Percentiles rank a stretch among this genome's conserved stretches.
Conservation (phyloP, 2,113 vertebrate species). For the Rhabdomys dilectus region DNA sequence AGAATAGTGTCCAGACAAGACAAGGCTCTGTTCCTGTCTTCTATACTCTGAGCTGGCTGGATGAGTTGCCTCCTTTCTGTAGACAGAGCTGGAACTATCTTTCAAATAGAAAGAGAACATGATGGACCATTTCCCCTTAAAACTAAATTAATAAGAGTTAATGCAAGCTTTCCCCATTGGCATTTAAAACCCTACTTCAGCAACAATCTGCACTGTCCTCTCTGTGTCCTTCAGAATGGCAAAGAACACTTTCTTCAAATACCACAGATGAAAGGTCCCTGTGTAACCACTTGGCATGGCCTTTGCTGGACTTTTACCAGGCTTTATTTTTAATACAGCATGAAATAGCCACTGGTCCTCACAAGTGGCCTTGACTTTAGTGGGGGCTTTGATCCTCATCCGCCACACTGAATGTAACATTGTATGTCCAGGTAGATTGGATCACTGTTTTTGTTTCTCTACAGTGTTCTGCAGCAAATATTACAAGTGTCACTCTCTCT, state of each 20-base stretch:
- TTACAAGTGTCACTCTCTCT: not conserved
- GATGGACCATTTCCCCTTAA: conserved; percentile 44
- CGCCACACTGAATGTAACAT: not conserved
- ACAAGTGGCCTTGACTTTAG: not conserved
- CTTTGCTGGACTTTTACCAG: not conserved
- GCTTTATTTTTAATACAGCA: not conserved
- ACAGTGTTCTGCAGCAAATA: not conserved
- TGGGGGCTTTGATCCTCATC: not conserved
- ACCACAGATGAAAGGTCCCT: not conserved
- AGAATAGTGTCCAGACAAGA: not conserved
- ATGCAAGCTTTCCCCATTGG: not conserved
- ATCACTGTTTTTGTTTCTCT: fast-evolving
- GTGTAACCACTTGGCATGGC: not conserved
- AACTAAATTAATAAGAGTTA: not conserved
- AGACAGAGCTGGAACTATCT: conserved; percentile 63
- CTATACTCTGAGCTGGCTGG: not conserved
- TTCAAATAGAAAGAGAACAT: conserved; percentile 70
- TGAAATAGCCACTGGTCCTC: too few species aligned
- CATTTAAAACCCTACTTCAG: conserved; percentile 28
- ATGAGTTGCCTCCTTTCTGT: not conserved
- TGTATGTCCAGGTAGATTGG: too few species aligned
- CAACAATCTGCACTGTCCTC: too few species aligned
- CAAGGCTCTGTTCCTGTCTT: not conserved
- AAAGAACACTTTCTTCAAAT: not conserved
- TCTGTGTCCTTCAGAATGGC: not conserved